Evolutionary conservation across 2,113 vertebrate genomes (phyloP), one percentile per base, ranked within the genome.

Genomic region (Gadus chalcogrammus): DNA sequence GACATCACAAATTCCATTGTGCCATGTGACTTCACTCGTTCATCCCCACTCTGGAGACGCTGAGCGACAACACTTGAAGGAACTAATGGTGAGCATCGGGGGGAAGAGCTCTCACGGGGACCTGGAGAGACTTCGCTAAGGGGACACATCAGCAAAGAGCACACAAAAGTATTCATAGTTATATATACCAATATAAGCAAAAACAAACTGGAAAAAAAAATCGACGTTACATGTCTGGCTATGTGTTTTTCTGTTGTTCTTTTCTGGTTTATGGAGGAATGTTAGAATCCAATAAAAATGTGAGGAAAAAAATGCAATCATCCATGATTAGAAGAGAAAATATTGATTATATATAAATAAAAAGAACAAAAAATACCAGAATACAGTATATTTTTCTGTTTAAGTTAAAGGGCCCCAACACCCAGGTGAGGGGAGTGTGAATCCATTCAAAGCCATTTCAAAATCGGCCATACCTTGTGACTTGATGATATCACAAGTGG

Each of bases 191-290:
- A 61, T 20, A 61, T 22, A 61, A 5, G 61, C 65, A 74, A 61
- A 78, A 60, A 81, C 81, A 83, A 82, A 71, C 73, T 75, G 68
- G 80, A 73, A 67, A 85, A 35, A 67, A 67, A 66, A 53, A 66
- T 22, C 42, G 3, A 87, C 81, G 82, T 88, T 85, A 85, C 72
- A 82, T 88, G 87, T 90, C 75, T 67, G 84, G 88, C 85, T 74
- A 81, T 76, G 88, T 86, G 84, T 90, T 89, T 64, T 35, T 87
- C 42, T 48, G 42, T 76, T 82, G 79, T 86, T 88, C 74, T 87
- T 84, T 67, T 72, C 70, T 65, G 73, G 83, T 82, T 86, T 83
- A 79, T 81, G 72, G 78, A 68, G 82, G 80, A 76, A 81, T 75
- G 79, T 82, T 80, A 79, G 69, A 71, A 80, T 75, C 68, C 64